Conservation (phyloP, 2,797 vertebrate genomes). For the Eospalax fontanierii region DNA sequence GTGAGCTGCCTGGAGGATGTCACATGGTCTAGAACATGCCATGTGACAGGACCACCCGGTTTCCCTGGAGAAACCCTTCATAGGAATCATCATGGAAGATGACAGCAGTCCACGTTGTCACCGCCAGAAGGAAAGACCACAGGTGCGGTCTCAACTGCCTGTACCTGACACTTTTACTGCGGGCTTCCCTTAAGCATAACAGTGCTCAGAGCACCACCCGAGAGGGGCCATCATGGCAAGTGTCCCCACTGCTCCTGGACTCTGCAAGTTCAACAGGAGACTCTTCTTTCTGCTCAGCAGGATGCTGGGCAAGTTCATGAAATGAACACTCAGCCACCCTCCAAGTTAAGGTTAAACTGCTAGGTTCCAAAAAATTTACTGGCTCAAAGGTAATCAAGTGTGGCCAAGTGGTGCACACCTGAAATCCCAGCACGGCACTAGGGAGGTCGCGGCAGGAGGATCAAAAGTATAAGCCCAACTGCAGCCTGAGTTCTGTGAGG, state of each 20-base stretch:
- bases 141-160: rapidly evolving
- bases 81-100: not conserved
- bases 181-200: rapidly evolving
- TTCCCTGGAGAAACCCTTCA: not conserved
- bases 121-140: not conserved
- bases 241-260: rapidly evolving
- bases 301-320: not conserved
- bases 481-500: not conserved
- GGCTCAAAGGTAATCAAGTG: not conserved
- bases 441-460: not conserved
- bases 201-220: not conserved
- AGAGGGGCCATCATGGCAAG: too few relatives aligned
- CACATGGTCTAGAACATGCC: not conserved
- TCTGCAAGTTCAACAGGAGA: not conserved
- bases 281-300: not conserved
- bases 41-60: not conserved
- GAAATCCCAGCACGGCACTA: not conserved
- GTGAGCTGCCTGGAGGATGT: not conserved
- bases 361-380: not conserved
- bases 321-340: not conserved
- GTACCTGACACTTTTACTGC: rapidly evolving
- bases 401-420: not conserved
- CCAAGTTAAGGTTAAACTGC: not conserved
- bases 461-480: not conserved
- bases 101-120: not conserved